Evolutionary conservation across 2,888 invertebrate genomes (phyloP).

Genomic region (Bellardia bayeri): DNA sequence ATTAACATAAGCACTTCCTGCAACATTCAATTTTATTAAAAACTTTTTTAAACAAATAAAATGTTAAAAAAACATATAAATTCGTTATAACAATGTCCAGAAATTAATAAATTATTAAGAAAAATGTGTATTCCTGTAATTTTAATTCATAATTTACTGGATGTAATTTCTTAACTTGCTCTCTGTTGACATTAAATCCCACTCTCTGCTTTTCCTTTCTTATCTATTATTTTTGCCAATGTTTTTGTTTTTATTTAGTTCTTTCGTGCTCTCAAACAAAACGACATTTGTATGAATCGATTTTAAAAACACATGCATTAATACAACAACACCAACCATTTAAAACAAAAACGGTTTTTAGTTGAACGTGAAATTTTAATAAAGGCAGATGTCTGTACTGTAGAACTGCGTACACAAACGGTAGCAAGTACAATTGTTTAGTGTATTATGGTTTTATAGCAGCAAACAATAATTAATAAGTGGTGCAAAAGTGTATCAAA

Average conservation of each 20-base stretch:
- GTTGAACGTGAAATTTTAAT: slow-evolving; percentile 58
- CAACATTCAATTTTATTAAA: background rate
- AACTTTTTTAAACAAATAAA: background rate
- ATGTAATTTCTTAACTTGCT: background rate
- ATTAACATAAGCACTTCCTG: background rate
- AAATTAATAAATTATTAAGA: too few relatives aligned
- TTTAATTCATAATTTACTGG: slow-evolving; percentile 15
- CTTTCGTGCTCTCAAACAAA: slow-evolving; percentile 30
- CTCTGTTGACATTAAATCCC: background rate
- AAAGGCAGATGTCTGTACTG: background rate
- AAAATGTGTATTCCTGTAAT: background rate
- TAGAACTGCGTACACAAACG: slow-evolving; percentile 17
- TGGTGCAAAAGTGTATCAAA: slow-evolving; percentile 21
- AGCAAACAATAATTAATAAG: slow-evolving; percentile 18
- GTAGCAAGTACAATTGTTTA: slow-evolving; percentile 34
- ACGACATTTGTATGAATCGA: slow-evolving; percentile 40
- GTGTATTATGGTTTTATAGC: slow-evolving; percentile 1
- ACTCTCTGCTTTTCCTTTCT: background rate
- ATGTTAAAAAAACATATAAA: background rate
- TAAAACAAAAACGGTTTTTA: slow-evolving; percentile 48
- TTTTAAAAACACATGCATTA: slow-evolving; percentile 31
- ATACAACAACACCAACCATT: background rate
- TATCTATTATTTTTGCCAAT: background rate
- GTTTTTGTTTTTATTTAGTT: background rate
- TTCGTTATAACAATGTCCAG: background rate